Conservation (phyloP, 2,113 vertebrate species). For the Entosphenus tridentatus region DNA sequence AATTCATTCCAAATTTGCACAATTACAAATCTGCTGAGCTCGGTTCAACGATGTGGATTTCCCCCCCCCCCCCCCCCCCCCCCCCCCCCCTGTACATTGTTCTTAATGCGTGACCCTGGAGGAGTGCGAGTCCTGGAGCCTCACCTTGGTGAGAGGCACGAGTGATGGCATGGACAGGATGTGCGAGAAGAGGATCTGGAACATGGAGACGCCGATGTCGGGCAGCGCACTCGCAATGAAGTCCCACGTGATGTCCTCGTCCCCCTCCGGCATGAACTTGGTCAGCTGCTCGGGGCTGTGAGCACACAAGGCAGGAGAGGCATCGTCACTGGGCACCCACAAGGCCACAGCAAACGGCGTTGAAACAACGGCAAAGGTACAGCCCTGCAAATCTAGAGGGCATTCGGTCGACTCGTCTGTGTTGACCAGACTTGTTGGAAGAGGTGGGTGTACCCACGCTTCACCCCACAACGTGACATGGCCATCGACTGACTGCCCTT, state of each 20-base stretch:
- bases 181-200: conserved; percentile 5
- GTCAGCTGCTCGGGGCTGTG: conserved; percentile 4
- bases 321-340: too few relatives aligned
- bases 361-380: too few relatives aligned
- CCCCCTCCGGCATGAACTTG: conserved; percentile 3
- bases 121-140: background rate
- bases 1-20: background rate
- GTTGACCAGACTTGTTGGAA: too few relatives aligned
- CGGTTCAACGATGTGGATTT: background rate
- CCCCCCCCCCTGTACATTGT: background rate
- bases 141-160: background rate
- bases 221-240: background rate
- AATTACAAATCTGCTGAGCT: background rate
- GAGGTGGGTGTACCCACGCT: too few relatives aligned
- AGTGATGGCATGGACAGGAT: background rate
- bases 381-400: too few relatives aligned
- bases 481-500: too few relatives aligned
- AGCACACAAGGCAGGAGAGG: background rate
- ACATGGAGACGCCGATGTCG: conserved; percentile 1
- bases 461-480: too few relatives aligned
- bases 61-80: background rate
- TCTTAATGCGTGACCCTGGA: background rate
- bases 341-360: too few relatives aligned
- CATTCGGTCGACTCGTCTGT: too few relatives aligned
- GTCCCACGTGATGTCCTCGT: conserved; percentile 5